Base-by-base conservation (phyloP, 2,888 invertebrate genomes). In the Coenonympha glycerion region DNA sequence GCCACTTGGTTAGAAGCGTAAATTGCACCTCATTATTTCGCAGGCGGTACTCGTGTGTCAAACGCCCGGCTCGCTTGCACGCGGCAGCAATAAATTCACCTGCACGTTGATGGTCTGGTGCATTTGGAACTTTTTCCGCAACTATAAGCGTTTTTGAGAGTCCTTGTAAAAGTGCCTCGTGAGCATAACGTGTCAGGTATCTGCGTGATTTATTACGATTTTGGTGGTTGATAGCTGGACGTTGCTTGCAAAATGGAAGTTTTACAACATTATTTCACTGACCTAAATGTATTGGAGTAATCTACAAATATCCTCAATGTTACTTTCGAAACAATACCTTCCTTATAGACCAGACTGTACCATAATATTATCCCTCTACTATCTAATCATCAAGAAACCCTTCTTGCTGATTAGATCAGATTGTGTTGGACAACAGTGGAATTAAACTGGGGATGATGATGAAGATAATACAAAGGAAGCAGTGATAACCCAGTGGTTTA, bases 41-140 rank as follows among this genome's bases (percentile, higher is more conserved):
- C 44, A 44, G 24, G 33, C 44, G 58, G 33, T 44, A 57, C 45
- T 55, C 57, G 57, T 57, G 59, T 65, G 64, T n/a, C n/a, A 60
- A 63, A 65, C 60, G 56, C 61, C 49, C 56, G 53, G 49, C 47
- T 57, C 56, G 48, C 59, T 47, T 60, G 58, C 54, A 51, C 55
- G 52, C 33, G 58, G 60, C 63, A 51, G 49, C 56, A 56, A 59
- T 64, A 64, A 63, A 60, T 65, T 65, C 58, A 61, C 60, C n/a
- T 55, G 55, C 55, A 59, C 58, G 56, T 47, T 63, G 60, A 61
- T 58, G 59, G 55, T 53, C 52, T 52, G 49, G 52, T 53, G 57
- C 63, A 61, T 62, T 64, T 60, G 57, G 52, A 42, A 51, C 53
- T 59, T 61, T 61, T 61, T 58, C 52, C 53, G 53, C 53, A 46